Evolutionary conservation across 1,140 invertebrate species (phyloP), one percentile per base, ranked within the genome.

Genomic region (Brachionus manjavacas): DNA sequence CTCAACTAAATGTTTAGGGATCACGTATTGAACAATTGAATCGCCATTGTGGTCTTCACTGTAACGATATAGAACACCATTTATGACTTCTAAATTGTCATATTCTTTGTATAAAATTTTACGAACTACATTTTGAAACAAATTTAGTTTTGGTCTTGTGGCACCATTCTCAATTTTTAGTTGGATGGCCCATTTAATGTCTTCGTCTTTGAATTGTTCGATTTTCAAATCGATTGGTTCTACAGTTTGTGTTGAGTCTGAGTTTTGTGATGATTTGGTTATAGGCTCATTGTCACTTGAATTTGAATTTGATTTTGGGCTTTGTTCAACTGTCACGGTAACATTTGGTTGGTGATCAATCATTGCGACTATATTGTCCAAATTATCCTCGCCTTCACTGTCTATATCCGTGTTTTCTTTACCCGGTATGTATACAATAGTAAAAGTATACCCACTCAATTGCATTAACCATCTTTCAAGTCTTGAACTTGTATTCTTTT

Each of bases 401-500:
- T 55, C 52, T 16, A 55, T 16, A 31, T 14, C 68, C 14, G 41
- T 35, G 35, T 72, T 72, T 12, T 41, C 35, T 72, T 72, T 72
- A 16, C 68, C 68, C 7, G 68, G 68, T 39, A 41, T 72, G 68
- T 72, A 72, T 4, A 41, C 25, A 68, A 68, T 68, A 14, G 25
- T n/a, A 68, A 68, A 68, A 31, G 25, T 35, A 14, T 83, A 83
- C 11, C 2, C 4, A 41, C 3, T n/a, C 60, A 83, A 66, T 64
- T 12, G 16, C 23, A 83, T 20, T 14, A 46, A 4, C 80, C 80
- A 83, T 25, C 52, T n/a, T 39, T 64, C 49, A 3, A 83, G 23
- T 35, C 80, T 41, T 64, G 49, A 16, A 25, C 28, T n/a, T 23
- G 23, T 25, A 28, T 39, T 84, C 86, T 39, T 86, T 85, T 2